phyloP scores from a whole-genome alignment of 2,797 vertebrate genomes.

The Lutjanus argentimaculatus region DNA sequence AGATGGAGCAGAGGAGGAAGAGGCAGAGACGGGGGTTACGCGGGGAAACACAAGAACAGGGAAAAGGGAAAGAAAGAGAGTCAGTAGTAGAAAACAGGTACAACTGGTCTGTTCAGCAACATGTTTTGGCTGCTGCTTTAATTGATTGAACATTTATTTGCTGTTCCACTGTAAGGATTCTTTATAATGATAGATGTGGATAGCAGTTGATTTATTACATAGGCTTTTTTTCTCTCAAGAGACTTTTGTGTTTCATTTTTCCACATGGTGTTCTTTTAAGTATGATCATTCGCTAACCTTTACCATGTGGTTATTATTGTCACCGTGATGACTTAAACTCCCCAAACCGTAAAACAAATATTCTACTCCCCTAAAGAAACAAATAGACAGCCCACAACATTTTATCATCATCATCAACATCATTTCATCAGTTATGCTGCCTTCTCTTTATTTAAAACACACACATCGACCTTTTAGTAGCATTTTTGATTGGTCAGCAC shows the following conservation, averaged over 20 bases:
- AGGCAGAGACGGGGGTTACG: constrained; percentile 11
- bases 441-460: too few relatives aligned
- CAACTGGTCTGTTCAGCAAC: neutral
- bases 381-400: too few relatives aligned
- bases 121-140: neutral
- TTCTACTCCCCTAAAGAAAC: too few relatives aligned
- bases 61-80: neutral
- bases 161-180: neutral
- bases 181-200: neutral
- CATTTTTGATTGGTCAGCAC: too few relatives aligned
- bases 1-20: constrained; percentile 25
- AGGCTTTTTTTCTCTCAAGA: neutral
- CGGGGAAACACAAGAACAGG: neutral
- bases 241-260: neutral
- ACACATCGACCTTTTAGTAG: too few relatives aligned
- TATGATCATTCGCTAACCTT: neutral
- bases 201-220: neutral
- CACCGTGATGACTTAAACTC: neutral
- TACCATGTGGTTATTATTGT: neutral
- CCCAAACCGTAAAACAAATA: too few relatives aligned
- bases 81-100: constrained; percentile 13
- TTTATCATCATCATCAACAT: too few relatives aligned
- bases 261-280: neutral
- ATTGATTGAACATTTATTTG: neutral
- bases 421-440: too few relatives aligned